Base-by-base conservation (phyloP, 1,140 invertebrate genomes). In the Saccostrea cuccullata region DNA sequence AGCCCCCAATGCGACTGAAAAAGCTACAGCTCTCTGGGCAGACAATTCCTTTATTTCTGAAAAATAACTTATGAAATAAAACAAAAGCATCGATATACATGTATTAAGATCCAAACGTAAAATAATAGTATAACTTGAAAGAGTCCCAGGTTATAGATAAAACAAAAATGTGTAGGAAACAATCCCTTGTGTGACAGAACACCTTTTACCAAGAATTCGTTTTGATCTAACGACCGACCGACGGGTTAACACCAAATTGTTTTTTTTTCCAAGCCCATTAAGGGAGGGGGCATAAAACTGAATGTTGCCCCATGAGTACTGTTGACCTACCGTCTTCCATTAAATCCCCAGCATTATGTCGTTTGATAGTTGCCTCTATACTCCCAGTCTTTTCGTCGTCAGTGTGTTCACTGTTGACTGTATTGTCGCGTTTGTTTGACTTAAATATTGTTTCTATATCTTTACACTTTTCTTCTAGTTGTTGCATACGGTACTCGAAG, bases 401-500 rank as follows among this genome's bases (percentile, higher is more conserved):
- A 13, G 26, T 13, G 5, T 36, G 70, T 30, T 26, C 26, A 15
- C 26, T 17, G 13, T 15, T 26, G 13, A 77, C 26, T 36, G 5
- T 30, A 4, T 77, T 26, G 11, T 77, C 70, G 3, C 11, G 3
- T 77, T 15, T 30, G 15, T 2, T 11, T 17, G 70, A 9, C 9
- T 30, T 30, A 40, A 30, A 30, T 1, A 13, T 30, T 15, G 26
- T 30, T 17, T 77, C 26, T 36, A 30, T 17, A 0, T 36, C 12
- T 30, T 26, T 36, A 77, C 70, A 77, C 26, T 26, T 30, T 15
- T 77, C 26, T 12, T 77, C 70, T 26, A 77, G 8, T 36, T 36
- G 70, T 26, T 77, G 70, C 70, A 77, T 77, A 40, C 70, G 26
- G 26, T 77, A 36, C 26, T 77, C 70, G 26, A 77, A 77, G 26